Conservation (phyloP, 2,888 invertebrate genomes). For the Limnephilus lunatus region DNA sequence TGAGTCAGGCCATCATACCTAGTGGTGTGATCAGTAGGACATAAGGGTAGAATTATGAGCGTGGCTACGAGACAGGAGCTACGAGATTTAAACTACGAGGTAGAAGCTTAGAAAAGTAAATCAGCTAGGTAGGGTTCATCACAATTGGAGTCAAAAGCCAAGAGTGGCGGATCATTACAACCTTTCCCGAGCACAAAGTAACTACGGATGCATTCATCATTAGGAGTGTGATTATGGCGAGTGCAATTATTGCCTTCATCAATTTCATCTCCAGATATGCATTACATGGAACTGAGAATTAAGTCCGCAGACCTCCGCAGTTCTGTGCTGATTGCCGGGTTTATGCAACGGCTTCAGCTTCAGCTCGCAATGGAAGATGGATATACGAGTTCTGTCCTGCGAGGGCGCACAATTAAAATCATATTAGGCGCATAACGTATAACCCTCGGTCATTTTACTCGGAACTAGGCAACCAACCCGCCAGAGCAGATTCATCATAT, state of each 20-base stretch:
- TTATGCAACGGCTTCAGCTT: background rate
- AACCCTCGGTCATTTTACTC: background rate
- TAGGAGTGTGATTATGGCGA: background rate
- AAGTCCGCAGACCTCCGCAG: background rate
- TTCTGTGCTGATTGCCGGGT: background rate
- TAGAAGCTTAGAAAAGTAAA: too few relatives aligned
- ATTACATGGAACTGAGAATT: conserved; percentile 2
- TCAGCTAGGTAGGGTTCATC: too few relatives aligned
- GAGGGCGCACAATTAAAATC: background rate
- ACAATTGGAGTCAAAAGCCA: too few relatives aligned
- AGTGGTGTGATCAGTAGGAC: too few relatives aligned
- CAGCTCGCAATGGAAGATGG: background rate
- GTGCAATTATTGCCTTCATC: background rate
- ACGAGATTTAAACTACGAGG: too few relatives aligned
- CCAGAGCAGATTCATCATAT: background rate
- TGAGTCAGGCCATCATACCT: too few relatives aligned
- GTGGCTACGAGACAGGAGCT: too few relatives aligned
- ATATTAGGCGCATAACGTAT: conserved; percentile 2
- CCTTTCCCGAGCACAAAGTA: background rate
- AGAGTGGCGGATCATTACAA: too few relatives aligned
- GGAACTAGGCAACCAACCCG: background rate
- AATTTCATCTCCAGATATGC: conserved; percentile 2
- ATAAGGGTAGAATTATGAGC: too few relatives aligned
- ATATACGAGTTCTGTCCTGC: background rate
- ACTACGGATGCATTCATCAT: background rate